These are phyloP conservation scores for Ibycter americanus DNA, from an alignment of 2,797 vertebrate species.

Conservation along the genomic window DNA sequence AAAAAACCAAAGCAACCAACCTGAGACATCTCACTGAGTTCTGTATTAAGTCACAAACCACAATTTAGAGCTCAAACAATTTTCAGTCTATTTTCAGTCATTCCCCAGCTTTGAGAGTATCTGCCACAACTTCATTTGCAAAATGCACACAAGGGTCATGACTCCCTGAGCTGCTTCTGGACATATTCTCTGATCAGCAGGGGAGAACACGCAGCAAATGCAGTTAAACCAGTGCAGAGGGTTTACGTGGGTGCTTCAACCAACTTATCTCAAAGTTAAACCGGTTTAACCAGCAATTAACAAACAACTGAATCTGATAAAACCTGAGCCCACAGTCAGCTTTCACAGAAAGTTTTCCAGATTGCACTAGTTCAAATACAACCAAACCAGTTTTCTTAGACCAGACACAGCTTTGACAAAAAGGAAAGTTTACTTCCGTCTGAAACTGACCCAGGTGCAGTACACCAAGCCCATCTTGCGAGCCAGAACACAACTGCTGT, in stretches of 20 bases:
- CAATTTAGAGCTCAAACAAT: neutral
- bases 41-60: neutral
- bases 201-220: neutral
- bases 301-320: neutral
- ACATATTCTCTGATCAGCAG: neutral
- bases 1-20: neutral
- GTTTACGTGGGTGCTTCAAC: neutral
- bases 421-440: neutral
- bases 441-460: rapidly evolving
- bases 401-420: neutral
- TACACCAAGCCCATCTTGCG: neutral
- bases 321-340: neutral
- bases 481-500: neutral
- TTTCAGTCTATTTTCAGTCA: neutral
- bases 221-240: slow-evolving; percentile 1
- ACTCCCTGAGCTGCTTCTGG: slow-evolving; percentile 54
- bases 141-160: neutral
- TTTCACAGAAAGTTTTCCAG: neutral
- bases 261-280: neutral
- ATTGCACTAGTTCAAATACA: neutral
- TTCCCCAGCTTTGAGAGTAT: neutral
- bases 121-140: neutral
- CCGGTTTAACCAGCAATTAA: neutral
- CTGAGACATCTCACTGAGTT: neutral
- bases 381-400: neutral